Evolutionary conservation across 1,140 invertebrate genomes (phyloP).

Genomic region (Elysia chlorotica): DNA sequence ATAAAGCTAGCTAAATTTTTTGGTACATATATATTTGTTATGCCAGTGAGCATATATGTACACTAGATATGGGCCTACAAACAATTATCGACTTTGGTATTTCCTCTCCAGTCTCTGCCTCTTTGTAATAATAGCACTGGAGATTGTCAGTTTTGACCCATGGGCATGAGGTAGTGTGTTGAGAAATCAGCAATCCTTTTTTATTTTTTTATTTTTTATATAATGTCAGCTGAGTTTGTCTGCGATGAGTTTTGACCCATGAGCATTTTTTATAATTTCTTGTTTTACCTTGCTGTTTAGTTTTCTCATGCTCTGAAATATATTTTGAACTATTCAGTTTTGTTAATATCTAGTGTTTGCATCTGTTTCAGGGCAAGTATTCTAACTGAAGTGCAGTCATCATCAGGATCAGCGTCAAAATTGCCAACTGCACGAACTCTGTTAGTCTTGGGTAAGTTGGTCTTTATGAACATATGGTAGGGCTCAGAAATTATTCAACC

Average conservation of each 20-base stretch:
- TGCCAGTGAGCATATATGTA: too few species aligned
- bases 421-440: conserved; percentile 91
- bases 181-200: too few species aligned
- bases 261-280: background rate
- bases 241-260: background rate
- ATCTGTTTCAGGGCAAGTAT: conserved; percentile 82
- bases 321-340: background rate
- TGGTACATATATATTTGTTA: too few species aligned
- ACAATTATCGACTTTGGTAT: too few species aligned
- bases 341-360: background rate
- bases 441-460: conserved; percentile 77
- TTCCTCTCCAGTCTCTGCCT: too few species aligned
- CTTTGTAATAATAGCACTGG: too few species aligned
- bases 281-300: background rate
- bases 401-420: conserved; percentile 90
- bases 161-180: too few species aligned
- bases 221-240: background rate
- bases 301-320: background rate
- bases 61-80: too few species aligned
- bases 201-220: background rate
- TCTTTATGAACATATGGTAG: background rate
- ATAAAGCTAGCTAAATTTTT: too few species aligned
- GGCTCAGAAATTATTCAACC: background rate
- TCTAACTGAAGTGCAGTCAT: conserved; percentile 91
- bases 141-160: too few species aligned